These are phyloP conservation scores for Heliconius ismenius DNA, from an alignment of 2,888 invertebrate genomes.

Conservation along the genomic window DNA sequence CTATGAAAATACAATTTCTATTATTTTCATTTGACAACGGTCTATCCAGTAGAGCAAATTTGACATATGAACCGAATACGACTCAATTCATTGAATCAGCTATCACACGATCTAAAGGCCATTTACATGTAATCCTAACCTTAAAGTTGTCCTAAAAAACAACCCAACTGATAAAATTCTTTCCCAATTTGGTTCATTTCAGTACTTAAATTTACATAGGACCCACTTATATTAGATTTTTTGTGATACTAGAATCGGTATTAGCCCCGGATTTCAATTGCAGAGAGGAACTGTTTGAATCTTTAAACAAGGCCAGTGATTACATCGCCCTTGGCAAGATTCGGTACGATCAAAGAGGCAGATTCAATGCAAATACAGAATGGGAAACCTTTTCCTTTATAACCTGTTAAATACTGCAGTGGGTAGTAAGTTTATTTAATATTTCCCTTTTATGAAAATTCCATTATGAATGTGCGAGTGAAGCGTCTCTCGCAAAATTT, in stretches of 20 bases:
- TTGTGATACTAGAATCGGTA: slow-evolving; percentile 6
- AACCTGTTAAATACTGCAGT: slow-evolving; percentile 17
- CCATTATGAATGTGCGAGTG: too few species aligned
- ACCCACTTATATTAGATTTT: slow-evolving; percentile 10
- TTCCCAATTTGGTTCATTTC: neutral
- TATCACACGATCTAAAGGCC: neutral
- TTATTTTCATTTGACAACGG: too few species aligned
- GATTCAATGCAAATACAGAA: slow-evolving; percentile 25
- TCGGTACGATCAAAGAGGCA: slow-evolving; percentile 30
- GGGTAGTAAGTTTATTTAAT: neutral
- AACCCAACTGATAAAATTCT: neutral
- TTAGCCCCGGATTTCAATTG: slow-evolving; percentile 31
- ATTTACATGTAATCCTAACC: neutral
- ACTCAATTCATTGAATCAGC: neutral
- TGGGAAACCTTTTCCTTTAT: slow-evolving; percentile 21
- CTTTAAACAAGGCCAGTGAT: slow-evolving; percentile 35
- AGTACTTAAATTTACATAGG: slow-evolving; percentile 7
- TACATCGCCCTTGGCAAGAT: slow-evolving; percentile 29
- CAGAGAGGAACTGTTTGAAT: slow-evolving; percentile 30
- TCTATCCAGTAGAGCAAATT: neutral
- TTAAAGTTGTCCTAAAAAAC: neutral
- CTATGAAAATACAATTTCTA: too few species aligned
- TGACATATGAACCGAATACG: neutral
- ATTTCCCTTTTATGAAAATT: slow-evolving; percentile 4
- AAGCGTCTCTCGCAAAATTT: too few species aligned